A percentile compares a stretch with the other conserved stretches of the same genome.
Evolutionary conservation across 2,113 vertebrate genomes (phyloP).

Genomic region (Muntiacus reevesi): DNA sequence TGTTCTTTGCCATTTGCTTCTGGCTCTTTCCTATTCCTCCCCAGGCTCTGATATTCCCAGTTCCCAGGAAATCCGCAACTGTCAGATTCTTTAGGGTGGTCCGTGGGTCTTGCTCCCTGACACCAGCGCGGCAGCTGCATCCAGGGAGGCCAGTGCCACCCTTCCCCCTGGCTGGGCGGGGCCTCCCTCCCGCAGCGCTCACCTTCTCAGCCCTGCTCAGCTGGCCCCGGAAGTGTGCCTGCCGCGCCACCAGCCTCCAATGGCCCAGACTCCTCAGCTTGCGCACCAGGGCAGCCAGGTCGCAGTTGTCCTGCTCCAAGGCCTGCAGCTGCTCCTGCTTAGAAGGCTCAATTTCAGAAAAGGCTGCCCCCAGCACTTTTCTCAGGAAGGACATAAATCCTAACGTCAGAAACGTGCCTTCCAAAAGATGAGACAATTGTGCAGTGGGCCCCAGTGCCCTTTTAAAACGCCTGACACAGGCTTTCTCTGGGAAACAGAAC

Average conservation of each 20-base stretch:
- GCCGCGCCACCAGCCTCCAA: constrained; percentile 78
- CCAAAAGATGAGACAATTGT: background rate
- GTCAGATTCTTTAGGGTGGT: background rate
- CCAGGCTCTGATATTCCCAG: background rate
- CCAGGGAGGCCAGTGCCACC: background rate
- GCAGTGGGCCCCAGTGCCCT: background rate
- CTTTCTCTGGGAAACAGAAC: background rate
- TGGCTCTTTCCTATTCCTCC: background rate
- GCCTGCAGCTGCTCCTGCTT: constrained; percentile 80
- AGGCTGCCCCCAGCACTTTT: background rate
- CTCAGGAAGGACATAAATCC: background rate
- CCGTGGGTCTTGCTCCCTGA: background rate
- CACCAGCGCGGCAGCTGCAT: background rate
- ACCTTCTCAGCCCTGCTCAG: constrained; percentile 81
- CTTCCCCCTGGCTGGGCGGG: accelerated
- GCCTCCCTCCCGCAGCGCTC: background rate
- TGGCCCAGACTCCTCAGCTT: constrained; percentile 76
- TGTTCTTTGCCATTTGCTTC: background rate
- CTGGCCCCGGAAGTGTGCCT: constrained; percentile 72
- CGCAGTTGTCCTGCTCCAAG: constrained; percentile 71
- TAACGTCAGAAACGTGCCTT: background rate
- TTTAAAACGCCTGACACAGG: background rate
- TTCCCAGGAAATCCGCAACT: background rate
- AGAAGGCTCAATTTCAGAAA: constrained; percentile 32
- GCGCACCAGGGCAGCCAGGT: constrained; percentile 71